Conservation (phyloP, 2,888 invertebrate genomes). For the Thera obeliscata region DNA sequence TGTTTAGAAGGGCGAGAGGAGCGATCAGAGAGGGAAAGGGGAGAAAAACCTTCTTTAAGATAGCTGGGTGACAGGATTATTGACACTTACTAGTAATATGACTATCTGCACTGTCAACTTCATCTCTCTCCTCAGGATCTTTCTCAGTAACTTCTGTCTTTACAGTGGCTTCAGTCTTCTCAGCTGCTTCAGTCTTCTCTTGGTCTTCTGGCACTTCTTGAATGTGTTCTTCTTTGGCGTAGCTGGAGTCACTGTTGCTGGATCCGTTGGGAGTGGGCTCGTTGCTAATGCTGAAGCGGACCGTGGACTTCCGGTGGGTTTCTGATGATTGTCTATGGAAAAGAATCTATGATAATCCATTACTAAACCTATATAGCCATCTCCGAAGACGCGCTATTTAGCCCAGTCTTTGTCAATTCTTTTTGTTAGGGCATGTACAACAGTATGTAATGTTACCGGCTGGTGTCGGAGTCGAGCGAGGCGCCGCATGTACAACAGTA, state of each 20-base stretch:
- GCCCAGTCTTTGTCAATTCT: too few species aligned
- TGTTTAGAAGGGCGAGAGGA: too few species aligned
- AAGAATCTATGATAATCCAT: background rate
- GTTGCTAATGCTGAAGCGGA: constrained; percentile 61
- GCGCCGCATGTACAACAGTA: too few species aligned
- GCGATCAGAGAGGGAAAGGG: too few species aligned
- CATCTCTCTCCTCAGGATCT: constrained; percentile 5
- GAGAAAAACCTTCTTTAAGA: too few species aligned
- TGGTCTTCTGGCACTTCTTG: constrained; percentile 33
- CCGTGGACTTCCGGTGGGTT: constrained; percentile 52
- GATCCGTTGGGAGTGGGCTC: constrained; percentile 64
- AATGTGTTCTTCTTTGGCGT: constrained; percentile 34
- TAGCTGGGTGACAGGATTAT: too few species aligned
- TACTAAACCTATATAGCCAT: too few species aligned
- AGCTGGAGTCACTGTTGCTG: constrained; percentile 65
- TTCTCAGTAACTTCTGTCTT: constrained; percentile 14
- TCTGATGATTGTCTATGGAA: constrained; percentile 59
- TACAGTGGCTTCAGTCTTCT: constrained; percentile 3
- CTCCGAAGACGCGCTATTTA: too few species aligned
- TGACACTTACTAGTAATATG: too few species aligned
- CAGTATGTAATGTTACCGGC: too few species aligned
- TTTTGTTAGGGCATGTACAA: too few species aligned
- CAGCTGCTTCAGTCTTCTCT: constrained; percentile 21
- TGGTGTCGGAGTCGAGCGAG: too few species aligned
- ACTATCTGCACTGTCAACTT: constrained; percentile 15